phyloP scores from a whole-genome alignment of 2,797 vertebrate genomes.

The Uromys caudimaculatus region DNA sequence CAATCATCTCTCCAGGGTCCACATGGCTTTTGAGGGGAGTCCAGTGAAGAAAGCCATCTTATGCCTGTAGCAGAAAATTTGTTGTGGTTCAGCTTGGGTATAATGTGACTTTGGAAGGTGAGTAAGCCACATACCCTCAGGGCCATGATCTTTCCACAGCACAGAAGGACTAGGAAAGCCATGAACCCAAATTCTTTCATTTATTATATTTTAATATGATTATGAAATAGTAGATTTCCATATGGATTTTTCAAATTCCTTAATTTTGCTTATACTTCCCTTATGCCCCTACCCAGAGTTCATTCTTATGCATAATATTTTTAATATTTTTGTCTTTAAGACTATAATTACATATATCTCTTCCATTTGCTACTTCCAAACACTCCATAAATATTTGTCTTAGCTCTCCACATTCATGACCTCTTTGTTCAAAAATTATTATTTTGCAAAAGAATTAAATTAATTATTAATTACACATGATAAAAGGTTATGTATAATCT shows the following conservation, averaged over 20 bases:
- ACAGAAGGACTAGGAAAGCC: not conserved
- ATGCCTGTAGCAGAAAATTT: too few relatives aligned
- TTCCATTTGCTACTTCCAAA: not conserved
- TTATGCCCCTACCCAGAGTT: not conserved
- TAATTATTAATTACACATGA: constrained; percentile 82
- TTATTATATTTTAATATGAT: not conserved
- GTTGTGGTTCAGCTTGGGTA: constrained; percentile 79
- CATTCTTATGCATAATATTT: not conserved
- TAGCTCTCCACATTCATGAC: not conserved
- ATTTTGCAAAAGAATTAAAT: constrained; percentile 78
- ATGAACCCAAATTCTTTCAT: not conserved
- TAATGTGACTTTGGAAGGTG: constrained; percentile 91
- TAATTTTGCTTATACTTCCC: not conserved
- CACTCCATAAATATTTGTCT: not conserved
- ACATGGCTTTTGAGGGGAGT: constrained; percentile 98
- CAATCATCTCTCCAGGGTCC: constrained; percentile 96
- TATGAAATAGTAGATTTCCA: not conserved
- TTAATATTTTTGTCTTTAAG: not conserved
- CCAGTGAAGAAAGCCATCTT: constrained; percentile 96
- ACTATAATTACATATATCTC: not conserved
- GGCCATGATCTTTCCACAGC: constrained; percentile 86
- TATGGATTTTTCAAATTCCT: not conserved
- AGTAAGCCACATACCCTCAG: constrained; percentile 96
- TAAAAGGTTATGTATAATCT: constrained; percentile 81
- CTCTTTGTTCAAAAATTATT: too few relatives aligned